phyloP scores from a whole-genome alignment of 2,113 vertebrate species.

The Collichthys lucidus region DNA sequence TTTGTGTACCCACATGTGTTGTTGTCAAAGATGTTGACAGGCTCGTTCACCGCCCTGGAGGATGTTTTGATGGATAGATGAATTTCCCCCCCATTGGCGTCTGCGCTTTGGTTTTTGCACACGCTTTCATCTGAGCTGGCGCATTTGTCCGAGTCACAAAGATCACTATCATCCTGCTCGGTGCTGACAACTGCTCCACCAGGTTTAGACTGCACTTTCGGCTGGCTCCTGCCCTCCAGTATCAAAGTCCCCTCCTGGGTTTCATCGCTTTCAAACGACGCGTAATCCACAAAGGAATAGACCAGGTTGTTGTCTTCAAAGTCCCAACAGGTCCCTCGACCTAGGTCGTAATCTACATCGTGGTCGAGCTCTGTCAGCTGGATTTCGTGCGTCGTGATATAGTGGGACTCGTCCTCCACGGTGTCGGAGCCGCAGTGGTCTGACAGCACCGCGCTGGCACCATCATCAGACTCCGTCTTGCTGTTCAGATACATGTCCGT shows the following conservation, averaged over 20 bases:
- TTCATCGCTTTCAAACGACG: conserved; percentile 92
- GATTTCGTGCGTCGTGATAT: conserved; percentile 97
- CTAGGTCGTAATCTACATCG: conserved; percentile 90
- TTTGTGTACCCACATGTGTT: conserved; percentile 79
- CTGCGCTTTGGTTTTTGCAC: conserved; percentile 76
- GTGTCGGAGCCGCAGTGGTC: conserved; percentile 68
- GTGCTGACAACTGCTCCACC: conserved; percentile 87
- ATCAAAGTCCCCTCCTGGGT: conserved; percentile 81
- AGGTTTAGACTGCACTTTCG: conserved; percentile 78
- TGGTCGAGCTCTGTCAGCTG: conserved; percentile 96
- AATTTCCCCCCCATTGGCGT: conserved; percentile 82
- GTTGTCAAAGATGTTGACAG: conserved; percentile 81
- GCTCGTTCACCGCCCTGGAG: conserved; percentile 89
- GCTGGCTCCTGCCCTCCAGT: conserved; percentile 59
- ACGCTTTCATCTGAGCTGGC: conserved; percentile 85
- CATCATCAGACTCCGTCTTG: conserved; percentile 79
- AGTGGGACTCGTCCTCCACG: conserved; percentile 89
- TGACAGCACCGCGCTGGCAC: conserved; percentile 68
- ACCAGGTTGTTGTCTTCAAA: conserved; percentile 94
- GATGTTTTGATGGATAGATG: conserved; percentile 91
- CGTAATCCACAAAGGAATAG: conserved; percentile 95
- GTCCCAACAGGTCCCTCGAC: conserved; percentile 92
- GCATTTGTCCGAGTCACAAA: conserved; percentile 83
- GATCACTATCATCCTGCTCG: conserved; percentile 86
- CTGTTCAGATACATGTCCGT: conserved; percentile 85